phyloP scores from a whole-genome alignment of 2,113 vertebrate genomes.

The Ornithorhynchus anatinus region DNA sequence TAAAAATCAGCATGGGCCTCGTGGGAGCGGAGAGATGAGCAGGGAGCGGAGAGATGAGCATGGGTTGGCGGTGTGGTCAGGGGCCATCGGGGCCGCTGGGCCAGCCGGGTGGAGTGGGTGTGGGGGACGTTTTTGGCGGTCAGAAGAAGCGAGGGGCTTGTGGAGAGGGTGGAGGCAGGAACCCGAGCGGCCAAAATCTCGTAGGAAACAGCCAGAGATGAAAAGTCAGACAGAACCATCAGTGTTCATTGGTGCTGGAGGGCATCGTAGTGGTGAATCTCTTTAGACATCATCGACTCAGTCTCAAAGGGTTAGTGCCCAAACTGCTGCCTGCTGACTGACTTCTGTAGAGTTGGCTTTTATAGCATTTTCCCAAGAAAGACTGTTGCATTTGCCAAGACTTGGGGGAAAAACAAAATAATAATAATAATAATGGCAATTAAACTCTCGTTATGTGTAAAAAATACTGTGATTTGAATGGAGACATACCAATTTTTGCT shows the following conservation, averaged over 20 bases:
- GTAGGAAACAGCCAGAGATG: neutral
- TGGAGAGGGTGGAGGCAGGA: neutral
- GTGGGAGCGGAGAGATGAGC: no score
- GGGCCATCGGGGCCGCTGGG: neutral
- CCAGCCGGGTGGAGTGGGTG: no score
- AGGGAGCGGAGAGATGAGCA: no score
- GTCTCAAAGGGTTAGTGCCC: conserved; percentile 13
- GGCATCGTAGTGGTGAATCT: neutral
- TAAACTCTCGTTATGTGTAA: conserved; percentile 18
- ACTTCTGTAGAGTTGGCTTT: neutral
- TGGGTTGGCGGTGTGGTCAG: no score
- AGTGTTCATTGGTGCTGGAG: neutral
- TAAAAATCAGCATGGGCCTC: no score
- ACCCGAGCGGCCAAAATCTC: neutral
- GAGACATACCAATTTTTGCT: neutral
- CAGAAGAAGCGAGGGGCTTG: neutral
- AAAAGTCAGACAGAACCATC: neutral
- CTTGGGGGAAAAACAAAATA: conserved; percentile 24
- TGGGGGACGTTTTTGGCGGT: neutral
- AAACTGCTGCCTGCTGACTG: neutral
- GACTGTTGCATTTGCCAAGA: conserved; percentile 63
- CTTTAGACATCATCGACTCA: neutral
- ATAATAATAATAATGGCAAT: conserved; percentile 5
- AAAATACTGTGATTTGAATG: conserved; percentile 51
- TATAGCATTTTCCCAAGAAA: conserved; percentile 17